Base-by-base conservation (phyloP, 2,888 invertebrate species). In the Hybos culiciformis region DNA sequence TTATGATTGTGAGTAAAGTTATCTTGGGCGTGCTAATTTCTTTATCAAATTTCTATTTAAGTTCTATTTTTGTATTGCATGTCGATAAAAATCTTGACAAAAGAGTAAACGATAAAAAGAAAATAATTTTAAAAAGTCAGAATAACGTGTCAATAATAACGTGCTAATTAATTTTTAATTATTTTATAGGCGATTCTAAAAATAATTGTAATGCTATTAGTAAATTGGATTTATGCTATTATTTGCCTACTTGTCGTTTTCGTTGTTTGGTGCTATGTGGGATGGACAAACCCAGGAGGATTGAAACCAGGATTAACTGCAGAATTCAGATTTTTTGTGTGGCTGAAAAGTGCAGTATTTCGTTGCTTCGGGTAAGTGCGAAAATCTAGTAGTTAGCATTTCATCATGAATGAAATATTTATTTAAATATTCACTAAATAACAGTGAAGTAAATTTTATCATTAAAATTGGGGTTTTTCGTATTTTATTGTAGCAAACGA, bases 241-340 rank as follows among this genome's bases (percentile, higher is more conserved):
- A 81, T 81, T 18, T 87, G 87, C 62, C 74, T 94, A 46, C 70
- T 75, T 29, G 80, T 82, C 15, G 78, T 91, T 47, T 80, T 88
- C 63, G 67, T 90, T 41, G 75, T 94, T 46, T 94, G 92, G 83
- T 75, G 90, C 58, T 96, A 96, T 68, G 91, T 96, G 50, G 92
- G 93, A 34, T 84, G 87, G 41, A 88, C 90, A 7, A 93, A 91
- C 69, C 94, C 96, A 8, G 93, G 93, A 5, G 93, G 93, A 5
- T 90, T 92, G 7, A 92, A 90, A 59, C 93, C 93, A 1, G 94
- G 94, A 33, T 71, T 85, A 21, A 83, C 87, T 1, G 77, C 82
- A 0, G 86, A 88, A 60, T 88, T 88, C 59, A 76, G 77, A 52
- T 80, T 88, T 55, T 78, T 85, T 54, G 73, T 74, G 39, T 88